Conservation (phyloP, 2,888 invertebrate genomes). For the Ferrisia virgata region DNA sequence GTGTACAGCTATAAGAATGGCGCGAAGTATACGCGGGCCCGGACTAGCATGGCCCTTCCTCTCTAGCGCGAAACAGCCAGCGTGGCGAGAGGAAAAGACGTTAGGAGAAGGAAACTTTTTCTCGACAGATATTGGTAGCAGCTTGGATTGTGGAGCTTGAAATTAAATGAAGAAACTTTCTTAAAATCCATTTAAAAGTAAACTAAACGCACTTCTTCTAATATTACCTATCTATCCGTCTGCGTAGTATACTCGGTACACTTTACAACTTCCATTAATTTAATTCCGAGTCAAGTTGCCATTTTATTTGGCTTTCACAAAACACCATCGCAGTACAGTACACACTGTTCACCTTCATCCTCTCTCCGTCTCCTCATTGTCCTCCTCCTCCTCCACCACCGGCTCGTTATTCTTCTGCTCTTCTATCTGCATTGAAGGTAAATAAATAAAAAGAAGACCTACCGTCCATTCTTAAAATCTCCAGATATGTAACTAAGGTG, state of each 20-base stretch:
- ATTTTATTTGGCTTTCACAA: not conserved
- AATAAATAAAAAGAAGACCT: too few species aligned
- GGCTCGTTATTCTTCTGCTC: too few species aligned
- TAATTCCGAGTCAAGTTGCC: conserved; percentile 35
- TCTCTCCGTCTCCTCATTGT: too few species aligned
- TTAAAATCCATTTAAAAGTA: conserved; percentile 40
- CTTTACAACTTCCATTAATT: conserved; percentile 40
- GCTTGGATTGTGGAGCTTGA: conserved; percentile 29
- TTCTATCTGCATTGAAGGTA: too few species aligned
- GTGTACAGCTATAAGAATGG: too few species aligned
- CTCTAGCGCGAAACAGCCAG: not conserved
- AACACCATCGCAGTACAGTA: not conserved
- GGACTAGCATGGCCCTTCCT: too few species aligned
- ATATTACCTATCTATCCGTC: conserved; percentile 34
- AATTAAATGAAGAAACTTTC: conserved; percentile 40
- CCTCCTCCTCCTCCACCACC: too few species aligned
- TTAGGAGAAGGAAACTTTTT: conserved; percentile 17
- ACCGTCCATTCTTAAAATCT: too few species aligned
- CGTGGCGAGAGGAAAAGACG: not conserved
- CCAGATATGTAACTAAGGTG: too few species aligned
- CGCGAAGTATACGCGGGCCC: too few species aligned
- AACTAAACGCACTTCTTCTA: conserved; percentile 33
- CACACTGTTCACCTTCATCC: too few species aligned
- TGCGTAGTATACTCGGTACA: not conserved
- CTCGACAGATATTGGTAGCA: conserved; percentile 25